Evolutionary conservation across 2,797 vertebrate species (phyloP).

Genomic region (Emys orbicularis): DNA sequence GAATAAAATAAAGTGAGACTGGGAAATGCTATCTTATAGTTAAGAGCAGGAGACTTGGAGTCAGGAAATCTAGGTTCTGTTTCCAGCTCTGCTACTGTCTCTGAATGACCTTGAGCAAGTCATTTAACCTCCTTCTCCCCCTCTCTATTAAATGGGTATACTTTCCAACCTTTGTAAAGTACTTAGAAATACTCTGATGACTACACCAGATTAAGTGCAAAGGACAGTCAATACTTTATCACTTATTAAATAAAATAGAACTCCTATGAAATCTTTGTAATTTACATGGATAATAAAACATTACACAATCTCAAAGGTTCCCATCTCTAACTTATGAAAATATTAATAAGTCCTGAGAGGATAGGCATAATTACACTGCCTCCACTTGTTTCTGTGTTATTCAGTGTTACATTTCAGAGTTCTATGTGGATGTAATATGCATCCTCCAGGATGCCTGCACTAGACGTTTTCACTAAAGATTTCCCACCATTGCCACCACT

Average conservation of each 20-base stretch:
- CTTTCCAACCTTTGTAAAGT: not conserved
- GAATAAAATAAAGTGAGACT: conserved; percentile 3
- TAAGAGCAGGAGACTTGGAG: not conserved
- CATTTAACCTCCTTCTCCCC: not conserved
- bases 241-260: not conserved
- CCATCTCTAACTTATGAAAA: not conserved
- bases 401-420: not conserved
- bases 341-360: not conserved
- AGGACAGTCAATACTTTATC: not conserved
- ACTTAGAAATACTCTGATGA: not conserved
- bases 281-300: not conserved
- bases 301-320: not conserved
- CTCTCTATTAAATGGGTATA: not conserved
- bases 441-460: not conserved
- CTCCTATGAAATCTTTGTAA: not conserved
- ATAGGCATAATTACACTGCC: not conserved
- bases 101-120: not conserved
- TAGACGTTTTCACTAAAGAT: accelerated
- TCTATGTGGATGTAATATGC: not conserved
- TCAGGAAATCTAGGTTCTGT: not conserved
- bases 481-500: not conserved
- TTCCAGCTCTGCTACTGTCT: not conserved
- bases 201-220: not conserved
- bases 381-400: not conserved
- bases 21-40: not conserved